Evolutionary conservation across 2,113 vertebrate genomes (phyloP).

Genomic region (Antennarius striatus): DNA sequence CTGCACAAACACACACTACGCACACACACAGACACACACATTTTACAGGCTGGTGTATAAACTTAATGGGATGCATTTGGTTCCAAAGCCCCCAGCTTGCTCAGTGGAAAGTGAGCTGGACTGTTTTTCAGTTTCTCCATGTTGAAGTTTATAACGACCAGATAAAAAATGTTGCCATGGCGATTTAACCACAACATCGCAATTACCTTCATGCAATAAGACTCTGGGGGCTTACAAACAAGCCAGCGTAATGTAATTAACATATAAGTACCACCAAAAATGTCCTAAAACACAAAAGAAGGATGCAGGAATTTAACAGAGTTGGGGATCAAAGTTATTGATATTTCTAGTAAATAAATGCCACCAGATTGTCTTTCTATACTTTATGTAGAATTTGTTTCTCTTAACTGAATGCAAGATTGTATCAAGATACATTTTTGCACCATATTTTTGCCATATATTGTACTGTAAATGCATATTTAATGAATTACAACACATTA

Average conservation of each 20-base stretch:
- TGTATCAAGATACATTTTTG: slow-evolving; percentile 19
- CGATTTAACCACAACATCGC: slow-evolving; percentile 74
- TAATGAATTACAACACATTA: slow-evolving; percentile 32
- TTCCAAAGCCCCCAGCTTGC: slow-evolving; percentile 69
- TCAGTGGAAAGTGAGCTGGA: slow-evolving; percentile 69
- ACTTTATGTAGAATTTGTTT: slow-evolving; percentile 4
- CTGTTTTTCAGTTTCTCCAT: slow-evolving; percentile 77
- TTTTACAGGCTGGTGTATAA: slow-evolving; percentile 74
- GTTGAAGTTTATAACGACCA: slow-evolving; percentile 66
- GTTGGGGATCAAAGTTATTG: slow-evolving; percentile 49
- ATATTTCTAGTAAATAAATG: slow-evolving; percentile 41
- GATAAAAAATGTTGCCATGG: slow-evolving; percentile 70
- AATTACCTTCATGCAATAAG: slow-evolving; percentile 72
- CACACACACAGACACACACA: slow-evolving; percentile 39
- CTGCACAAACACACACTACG: slow-evolving; percentile 54
- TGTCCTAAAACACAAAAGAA: slow-evolving; percentile 50
- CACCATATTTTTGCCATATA: slow-evolving; percentile 27
- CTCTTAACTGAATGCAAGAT: slow-evolving; percentile 14
- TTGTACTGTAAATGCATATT: background rate
- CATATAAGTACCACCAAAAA: slow-evolving; percentile 64
- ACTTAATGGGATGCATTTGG: slow-evolving; percentile 74
- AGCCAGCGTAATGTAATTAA: slow-evolving; percentile 71
- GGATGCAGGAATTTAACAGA: slow-evolving; percentile 49
- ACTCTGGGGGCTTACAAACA: slow-evolving; percentile 67
- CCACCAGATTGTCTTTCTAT: slow-evolving; percentile 16